Evolutionary conservation across 2,797 vertebrate species (phyloP).

Genomic region (Micropoecilia bifurca): DNA sequence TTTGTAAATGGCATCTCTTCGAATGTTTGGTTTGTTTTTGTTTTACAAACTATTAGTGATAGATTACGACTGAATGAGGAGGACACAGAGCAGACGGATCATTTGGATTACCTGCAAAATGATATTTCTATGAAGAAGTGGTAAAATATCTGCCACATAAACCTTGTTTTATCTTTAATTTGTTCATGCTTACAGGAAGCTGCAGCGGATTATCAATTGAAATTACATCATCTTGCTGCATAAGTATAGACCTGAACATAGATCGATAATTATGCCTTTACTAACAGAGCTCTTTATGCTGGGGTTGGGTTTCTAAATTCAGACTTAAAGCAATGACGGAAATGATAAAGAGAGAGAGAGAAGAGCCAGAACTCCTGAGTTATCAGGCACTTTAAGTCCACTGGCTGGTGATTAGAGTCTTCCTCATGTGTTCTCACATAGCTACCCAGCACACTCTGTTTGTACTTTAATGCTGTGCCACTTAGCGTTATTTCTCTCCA

Average conservation of each 20-base stretch:
- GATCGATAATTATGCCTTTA: slow-evolving; percentile 12
- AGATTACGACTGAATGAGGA: slow-evolving; percentile 13
- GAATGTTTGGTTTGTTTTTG: not conserved
- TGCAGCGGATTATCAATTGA: slow-evolving; percentile 11
- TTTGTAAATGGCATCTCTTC: not conserved
- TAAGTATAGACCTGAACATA: slow-evolving; percentile 13
- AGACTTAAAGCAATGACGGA: slow-evolving; percentile 1
- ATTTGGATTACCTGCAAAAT: slow-evolving; percentile 48
- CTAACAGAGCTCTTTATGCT: slow-evolving; percentile 2
- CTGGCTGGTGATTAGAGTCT: slow-evolving; percentile 41
- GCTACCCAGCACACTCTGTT: slow-evolving; percentile 18
- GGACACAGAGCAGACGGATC: slow-evolving; percentile 23
- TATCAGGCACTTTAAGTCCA: slow-evolving; percentile 11
- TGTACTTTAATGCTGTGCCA: slow-evolving; percentile 56
- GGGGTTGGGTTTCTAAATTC: slow-evolving; percentile 14
- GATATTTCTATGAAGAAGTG: slow-evolving; percentile 29
- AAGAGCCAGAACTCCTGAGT: not conserved
- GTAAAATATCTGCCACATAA: slow-evolving; percentile 16
- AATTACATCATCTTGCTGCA: slow-evolving; percentile 14
- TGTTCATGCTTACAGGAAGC: slow-evolving; percentile 10
- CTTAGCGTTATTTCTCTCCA: slow-evolving; percentile 57
- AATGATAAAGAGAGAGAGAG: not conserved
- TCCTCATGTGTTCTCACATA: slow-evolving; percentile 33
- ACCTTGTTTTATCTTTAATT: slow-evolving; percentile 13
- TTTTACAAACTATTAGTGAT: not conserved